phyloP scores from a whole-genome alignment of 2,113 vertebrate genomes.

The Myiozetetes cayanensis region DNA sequence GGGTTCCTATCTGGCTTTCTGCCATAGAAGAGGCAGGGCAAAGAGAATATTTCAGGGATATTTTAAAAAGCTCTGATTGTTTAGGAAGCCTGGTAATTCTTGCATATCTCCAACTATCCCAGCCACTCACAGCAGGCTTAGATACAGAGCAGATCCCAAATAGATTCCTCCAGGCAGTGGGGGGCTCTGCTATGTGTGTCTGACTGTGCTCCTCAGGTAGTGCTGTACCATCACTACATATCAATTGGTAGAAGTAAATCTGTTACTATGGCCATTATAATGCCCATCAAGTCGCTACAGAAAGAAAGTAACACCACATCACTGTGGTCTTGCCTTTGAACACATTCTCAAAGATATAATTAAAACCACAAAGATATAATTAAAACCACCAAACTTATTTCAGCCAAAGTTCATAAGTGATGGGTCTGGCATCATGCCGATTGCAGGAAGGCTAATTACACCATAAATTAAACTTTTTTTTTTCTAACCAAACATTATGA shows the following conservation, averaged over 20 bases:
- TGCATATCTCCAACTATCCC: not conserved
- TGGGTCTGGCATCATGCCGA: constrained; percentile 74
- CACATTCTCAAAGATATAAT: constrained; percentile 74
- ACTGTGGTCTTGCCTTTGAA: constrained; percentile 53
- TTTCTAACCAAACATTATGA: constrained; percentile 78
- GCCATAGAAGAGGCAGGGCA: not conserved
- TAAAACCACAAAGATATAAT: constrained; percentile 78
- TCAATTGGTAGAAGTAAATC: constrained; percentile 54
- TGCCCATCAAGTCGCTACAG: constrained; percentile 65
- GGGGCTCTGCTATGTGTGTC: not conserved
- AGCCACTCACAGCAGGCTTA: not conserved
- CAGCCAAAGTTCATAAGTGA: constrained; percentile 63
- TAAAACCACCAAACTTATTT: constrained; percentile 77
- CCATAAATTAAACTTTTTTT: constrained; percentile 80
- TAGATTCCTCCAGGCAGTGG: not conserved
- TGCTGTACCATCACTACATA: not conserved
- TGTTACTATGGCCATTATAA: constrained; percentile 68
- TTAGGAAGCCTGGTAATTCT: not conserved
- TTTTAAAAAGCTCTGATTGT: not conserved
- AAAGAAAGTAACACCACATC: constrained; percentile 67
- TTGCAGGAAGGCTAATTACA: constrained; percentile 83
- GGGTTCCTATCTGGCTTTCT: not conserved
- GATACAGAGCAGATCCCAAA: not conserved
- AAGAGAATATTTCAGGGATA: not conserved
- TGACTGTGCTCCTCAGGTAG: not conserved